These are phyloP conservation scores for Coleophora flavipennella DNA, from an alignment of 2,888 invertebrate species.

Conservation along the genomic window DNA sequence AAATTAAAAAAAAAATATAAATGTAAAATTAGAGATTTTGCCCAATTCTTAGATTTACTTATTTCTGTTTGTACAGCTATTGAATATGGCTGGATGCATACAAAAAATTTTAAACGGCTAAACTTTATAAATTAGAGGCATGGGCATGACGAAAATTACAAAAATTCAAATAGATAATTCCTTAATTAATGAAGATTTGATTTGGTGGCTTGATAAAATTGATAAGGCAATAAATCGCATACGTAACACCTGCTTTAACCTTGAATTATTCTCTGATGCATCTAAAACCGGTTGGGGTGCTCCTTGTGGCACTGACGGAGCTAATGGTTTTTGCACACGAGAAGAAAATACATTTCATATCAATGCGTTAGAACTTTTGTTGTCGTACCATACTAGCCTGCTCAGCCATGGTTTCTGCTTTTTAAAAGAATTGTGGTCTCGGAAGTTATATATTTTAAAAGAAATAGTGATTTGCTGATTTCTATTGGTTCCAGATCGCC, in stretches of 20 bases:
- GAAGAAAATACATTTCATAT: slow-evolving; percentile 9
- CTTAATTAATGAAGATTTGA: neutral
- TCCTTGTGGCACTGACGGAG: slow-evolving; percentile 5
- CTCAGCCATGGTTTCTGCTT: slow-evolving; percentile 13
- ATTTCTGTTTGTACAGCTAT: slow-evolving; percentile 9
- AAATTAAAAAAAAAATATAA: neutral
- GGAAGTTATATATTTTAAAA: neutral
- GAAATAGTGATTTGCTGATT: neutral
- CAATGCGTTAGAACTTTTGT: slow-evolving; percentile 10
- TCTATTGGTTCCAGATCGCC: neutral
- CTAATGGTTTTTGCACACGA: slow-evolving; percentile 10
- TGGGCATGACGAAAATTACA: slow-evolving; percentile 3
- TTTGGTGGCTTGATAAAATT: neutral
- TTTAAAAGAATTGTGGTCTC: neutral
- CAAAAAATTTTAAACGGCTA: slow-evolving; percentile 4
- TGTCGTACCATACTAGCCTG: slow-evolving; percentile 12
- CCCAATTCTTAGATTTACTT: slow-evolving; percentile 8
- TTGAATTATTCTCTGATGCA: slow-evolving; percentile 12
- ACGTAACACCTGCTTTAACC: neutral
- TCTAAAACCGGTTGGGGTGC: slow-evolving; percentile 13
- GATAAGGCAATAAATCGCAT: neutral
- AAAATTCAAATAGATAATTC: neutral
- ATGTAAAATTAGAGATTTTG: slow-evolving; percentile 10
- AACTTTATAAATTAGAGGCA: slow-evolving; percentile 5
- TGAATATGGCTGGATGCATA: slow-evolving; percentile 8